These are phyloP conservation scores for Carlito syrichta DNA, from an alignment of 2,113 vertebrate genomes.

Conservation along the genomic window DNA sequence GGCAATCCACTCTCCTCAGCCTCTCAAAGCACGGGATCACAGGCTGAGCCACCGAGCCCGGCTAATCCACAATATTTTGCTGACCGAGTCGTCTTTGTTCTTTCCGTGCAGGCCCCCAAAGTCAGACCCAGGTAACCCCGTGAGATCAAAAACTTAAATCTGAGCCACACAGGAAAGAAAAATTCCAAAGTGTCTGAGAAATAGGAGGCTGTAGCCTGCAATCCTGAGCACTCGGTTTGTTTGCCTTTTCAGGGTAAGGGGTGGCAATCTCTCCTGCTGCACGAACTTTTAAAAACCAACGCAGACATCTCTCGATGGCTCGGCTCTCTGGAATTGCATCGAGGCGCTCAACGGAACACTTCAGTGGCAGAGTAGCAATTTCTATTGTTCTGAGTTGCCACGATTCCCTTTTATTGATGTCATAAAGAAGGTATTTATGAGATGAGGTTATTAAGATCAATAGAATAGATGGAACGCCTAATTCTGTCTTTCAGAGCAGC, in stretches of 20 bases:
- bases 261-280: not conserved
- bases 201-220: fast-evolving
- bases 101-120: fast-evolving
- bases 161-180: fast-evolving
- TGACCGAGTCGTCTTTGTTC: not conserved
- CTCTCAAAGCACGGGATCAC: no score
- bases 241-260: not conserved
- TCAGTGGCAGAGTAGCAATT: slow-evolving; percentile 76
- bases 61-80: fast-evolving
- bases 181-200: fast-evolving
- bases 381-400: slow-evolving; percentile 78
- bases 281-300: slow-evolving; percentile 65
- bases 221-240: fast-evolving
- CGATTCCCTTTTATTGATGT: slow-evolving; percentile 80
- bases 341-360: slow-evolving; percentile 70
- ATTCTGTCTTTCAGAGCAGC: slow-evolving; percentile 78
- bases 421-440: slow-evolving; percentile 83
- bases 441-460: slow-evolving; percentile 83
- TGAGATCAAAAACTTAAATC: not conserved
- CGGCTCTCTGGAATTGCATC: slow-evolving; percentile 60
- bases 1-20: no score
- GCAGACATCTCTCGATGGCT: slow-evolving; percentile 63
- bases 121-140: fast-evolving
- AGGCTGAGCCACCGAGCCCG: no score
- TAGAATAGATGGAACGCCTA: slow-evolving; percentile 81